Evolutionary conservation across 2,888 invertebrate species (phyloP).

Genomic region (Abrostola triplasia): DNA sequence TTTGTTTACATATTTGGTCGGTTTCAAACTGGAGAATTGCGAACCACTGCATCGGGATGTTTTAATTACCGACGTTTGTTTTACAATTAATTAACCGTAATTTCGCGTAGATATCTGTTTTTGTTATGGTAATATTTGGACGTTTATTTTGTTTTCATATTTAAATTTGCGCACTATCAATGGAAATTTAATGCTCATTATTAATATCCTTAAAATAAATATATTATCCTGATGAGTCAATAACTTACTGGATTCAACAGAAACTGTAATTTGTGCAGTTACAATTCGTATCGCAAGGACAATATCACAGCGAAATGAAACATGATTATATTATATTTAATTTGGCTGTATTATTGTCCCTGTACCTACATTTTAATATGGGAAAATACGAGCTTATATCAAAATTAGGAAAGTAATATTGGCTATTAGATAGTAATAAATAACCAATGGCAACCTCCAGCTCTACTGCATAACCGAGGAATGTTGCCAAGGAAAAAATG

Average conservation of each 20-base stretch:
- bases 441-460: slow-evolving; percentile 53
- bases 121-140: slow-evolving; percentile 40
- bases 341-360: no score
- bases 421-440: slow-evolving; percentile 19
- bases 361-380: no score
- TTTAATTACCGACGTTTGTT: slow-evolving; percentile 69
- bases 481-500: slow-evolving; percentile 66
- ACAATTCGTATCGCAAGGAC: not conserved
- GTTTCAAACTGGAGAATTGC: slow-evolving; percentile 63
- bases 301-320: not conserved
- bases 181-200: slow-evolving; percentile 8
- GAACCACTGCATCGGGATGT: slow-evolving; percentile 63
- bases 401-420: slow-evolving; percentile 6
- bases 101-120: slow-evolving; percentile 36
- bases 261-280: not conserved
- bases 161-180: slow-evolving; percentile 21
- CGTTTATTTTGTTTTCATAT: slow-evolving; percentile 38
- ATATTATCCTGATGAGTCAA: not conserved
- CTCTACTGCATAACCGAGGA: slow-evolving; percentile 60
- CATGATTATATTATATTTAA: not conserved
- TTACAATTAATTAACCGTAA: slow-evolving; percentile 62
- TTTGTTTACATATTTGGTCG: slow-evolving; percentile 76
- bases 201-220: slow-evolving; percentile 3
- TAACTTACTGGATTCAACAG: slow-evolving; percentile 2
- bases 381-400: no score